These are phyloP conservation scores for Aphis gossypii DNA, from an alignment of 1,140 invertebrate genomes.

Conservation along the genomic window DNA sequence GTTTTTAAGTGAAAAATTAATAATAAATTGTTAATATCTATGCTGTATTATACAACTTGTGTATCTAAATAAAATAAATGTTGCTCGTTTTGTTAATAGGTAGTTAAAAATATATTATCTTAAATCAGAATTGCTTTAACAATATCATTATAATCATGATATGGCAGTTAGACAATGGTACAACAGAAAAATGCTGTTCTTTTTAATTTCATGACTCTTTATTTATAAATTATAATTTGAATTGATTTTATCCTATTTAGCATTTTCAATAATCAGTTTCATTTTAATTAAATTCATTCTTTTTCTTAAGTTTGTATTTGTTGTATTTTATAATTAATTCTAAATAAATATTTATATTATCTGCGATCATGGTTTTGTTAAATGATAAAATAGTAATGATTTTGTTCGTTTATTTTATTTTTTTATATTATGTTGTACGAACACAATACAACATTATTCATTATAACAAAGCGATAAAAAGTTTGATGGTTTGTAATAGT, in stretches of 20 bases:
- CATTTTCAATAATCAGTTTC: not conserved
- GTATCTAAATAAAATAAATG: not conserved
- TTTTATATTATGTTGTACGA: not conserved
- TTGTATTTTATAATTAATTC: slow-evolving; percentile 17
- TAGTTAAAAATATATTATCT: not conserved
- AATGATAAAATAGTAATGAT: not conserved
- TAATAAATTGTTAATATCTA: not conserved
- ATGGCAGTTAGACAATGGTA: not conserved
- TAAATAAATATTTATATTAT: not conserved
- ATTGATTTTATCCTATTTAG: not conserved
- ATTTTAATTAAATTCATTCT: not conserved
- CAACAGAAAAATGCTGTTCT: not conserved
- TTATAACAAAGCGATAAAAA: not conserved
- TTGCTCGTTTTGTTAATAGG: not conserved
- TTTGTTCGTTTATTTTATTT: not conserved
- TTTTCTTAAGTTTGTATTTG: not conserved
- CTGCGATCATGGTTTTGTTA: not conserved
- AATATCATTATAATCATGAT: not conserved
- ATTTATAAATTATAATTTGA: not conserved
- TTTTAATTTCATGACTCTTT: not conserved
- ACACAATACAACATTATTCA: not conserved
- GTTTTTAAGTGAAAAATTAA: not conserved
- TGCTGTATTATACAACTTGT: not conserved
- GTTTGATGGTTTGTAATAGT: not conserved
- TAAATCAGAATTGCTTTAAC: not conserved